These are phyloP conservation scores for Polyommatus icarus DNA, from an alignment of 2,888 invertebrate genomes.

Conservation along the genomic window DNA sequence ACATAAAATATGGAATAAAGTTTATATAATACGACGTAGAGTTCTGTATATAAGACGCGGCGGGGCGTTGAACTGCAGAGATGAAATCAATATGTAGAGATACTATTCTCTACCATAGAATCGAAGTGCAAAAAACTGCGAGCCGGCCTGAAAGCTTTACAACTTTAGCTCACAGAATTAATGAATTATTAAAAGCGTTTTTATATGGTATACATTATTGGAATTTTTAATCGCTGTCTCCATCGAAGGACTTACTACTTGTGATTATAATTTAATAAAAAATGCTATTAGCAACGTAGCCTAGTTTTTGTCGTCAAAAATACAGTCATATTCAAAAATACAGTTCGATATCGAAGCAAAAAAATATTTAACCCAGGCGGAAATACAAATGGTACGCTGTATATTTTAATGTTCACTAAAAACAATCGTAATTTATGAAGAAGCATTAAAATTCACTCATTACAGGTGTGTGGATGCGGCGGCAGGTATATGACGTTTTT, in stretches of 20 bases:
- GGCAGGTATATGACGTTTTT: constrained; percentile 19
- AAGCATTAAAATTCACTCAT: constrained; percentile 12
- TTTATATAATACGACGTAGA: constrained; percentile 11
- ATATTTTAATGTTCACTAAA: background rate
- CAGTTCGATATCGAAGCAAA: background rate
- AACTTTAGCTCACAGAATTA: constrained; percentile 6
- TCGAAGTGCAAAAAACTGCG: constrained; percentile 26
- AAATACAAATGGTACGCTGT: background rate
- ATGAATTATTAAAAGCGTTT: constrained; percentile 25
- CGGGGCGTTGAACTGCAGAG: background rate
- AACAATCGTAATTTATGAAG: background rate
- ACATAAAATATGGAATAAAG: constrained; percentile 11
- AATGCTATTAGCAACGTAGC: background rate
- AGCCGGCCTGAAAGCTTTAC: constrained; percentile 18
- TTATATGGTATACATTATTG: background rate
- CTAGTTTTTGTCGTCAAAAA: background rate
- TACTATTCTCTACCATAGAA: constrained; percentile 19
- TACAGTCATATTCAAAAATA: background rate
- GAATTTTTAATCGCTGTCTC: constrained; percentile 3
- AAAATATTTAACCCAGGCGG: background rate
- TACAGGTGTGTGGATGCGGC: constrained; percentile 10
- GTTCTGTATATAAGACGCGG: constrained; percentile 2
- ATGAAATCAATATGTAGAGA: constrained; percentile 23
- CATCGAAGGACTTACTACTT: background rate
- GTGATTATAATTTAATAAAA: background rate